Evolutionary conservation across 2,113 vertebrate genomes (phyloP), one percentile per base, ranked within the genome.

Genomic region (Petrocephalus zakoni): DNA sequence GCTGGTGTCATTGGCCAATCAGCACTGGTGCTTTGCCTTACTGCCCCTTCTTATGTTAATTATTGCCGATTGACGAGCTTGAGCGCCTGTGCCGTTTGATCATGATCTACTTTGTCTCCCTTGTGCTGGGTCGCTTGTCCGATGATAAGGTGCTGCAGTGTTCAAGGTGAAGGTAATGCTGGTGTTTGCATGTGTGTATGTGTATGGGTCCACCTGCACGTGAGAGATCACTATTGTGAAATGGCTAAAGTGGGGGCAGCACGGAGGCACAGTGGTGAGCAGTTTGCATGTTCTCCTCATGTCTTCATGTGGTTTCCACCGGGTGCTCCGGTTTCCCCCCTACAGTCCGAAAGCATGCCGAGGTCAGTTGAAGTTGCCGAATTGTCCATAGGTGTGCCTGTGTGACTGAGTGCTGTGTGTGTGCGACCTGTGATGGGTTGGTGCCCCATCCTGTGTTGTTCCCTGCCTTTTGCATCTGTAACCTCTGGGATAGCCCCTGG

Each of bases 11-110:
- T 89, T 81, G 51, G 25, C 92, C 91, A 89, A 88, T 91, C 0
- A 47, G 89, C 21, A 90, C 25, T 82, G 55, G 64, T 72, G 92
- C 89, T 88, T 92, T 56, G 29, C 82, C 87, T 87, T 55, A 58
- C 34, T 89, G 86, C 92, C 89, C 91, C 92, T 94, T 95, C 90
- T 91, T 91, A 22, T 25, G 90, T 89, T 90, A 91, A 46, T 91
- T 91, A 89, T 37, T 88, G 42, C 92, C 90, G 93, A 90, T 92
- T 87, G 87, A 90, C 90, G 91, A 94, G 88, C 81, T 64, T 91
- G 90, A 89, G 88, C 37, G 89, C 91, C 90, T 91, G 90, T 90
- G 87, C 29, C 88, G 72, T 91, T 53, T 88, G 89, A 92, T 82
- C 49, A 1, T 88, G 72, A 85, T 89, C 89, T 19, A 82, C 92